Evolutionary conservation across 2,113 vertebrate species (phyloP), one percentile per base, ranked within the genome.

Genomic region (Gymnogyps californianus): DNA sequence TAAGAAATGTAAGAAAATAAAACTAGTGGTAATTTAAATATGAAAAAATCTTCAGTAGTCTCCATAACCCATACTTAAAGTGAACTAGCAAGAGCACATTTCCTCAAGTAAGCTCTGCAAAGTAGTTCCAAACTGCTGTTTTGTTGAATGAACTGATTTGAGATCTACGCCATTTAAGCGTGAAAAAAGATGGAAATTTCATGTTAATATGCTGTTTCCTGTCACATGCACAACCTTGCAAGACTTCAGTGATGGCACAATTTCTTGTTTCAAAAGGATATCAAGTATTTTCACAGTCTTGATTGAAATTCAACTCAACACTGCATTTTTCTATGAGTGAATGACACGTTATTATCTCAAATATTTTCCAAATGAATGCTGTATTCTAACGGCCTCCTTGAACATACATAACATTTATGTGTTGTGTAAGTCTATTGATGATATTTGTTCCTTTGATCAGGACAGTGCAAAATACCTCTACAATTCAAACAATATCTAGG

Each of bases 131-230:
- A 92, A 92, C 79, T 82, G 55, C 52, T 77, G 13, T 46, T 89
- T 94, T 87, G 87, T 46, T 90, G 75, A 95, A 91, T 24, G 65
- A 97, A 91, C 25, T 87, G 71, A 92, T 89, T 90, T 72, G 34
- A 90, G 59, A 80, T 81, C 34, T 86, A 75, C 82, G 90, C n/a
- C 90, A 88, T 70, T 59, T 72, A 92, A 91, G 87, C 61, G 13
- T 88, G 55, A 92, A 80, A 92, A 94, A 96, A 77, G 46, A 96
- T 67, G 92, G 82, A 88, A 95, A 87, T 96, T 86, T 91, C 75
- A 90, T 26, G 36, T 92, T 62, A 97, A 87, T 87, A 44, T n/a
- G 20, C 71, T 82, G 19, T 62, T 65, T 94, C 34, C 92, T 80
- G 76, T 62, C 62, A 5, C 81, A 55, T 4, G 70, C 82, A 84